Evolutionary conservation across 1,140 invertebrate genomes (phyloP).

Genomic region (Danaus plexippus): DNA sequence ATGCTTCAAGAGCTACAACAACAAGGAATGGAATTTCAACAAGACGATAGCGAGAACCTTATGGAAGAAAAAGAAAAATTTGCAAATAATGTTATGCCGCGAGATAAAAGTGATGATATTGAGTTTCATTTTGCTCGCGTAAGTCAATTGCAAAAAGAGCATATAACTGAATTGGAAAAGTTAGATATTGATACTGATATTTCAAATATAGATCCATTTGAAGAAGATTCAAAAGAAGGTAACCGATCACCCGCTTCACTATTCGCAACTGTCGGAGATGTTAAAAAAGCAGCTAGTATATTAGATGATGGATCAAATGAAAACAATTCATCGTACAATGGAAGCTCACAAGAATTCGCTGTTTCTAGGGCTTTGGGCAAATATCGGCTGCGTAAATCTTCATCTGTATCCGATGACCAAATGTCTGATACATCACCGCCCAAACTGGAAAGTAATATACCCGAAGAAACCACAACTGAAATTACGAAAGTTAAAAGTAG

Average conservation of each 20-base stretch:
- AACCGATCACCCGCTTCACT: constrained; percentile 76
- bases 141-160: constrained; percentile 66
- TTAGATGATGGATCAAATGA: constrained; percentile 74
- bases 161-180: constrained; percentile 66
- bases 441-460: constrained; percentile 65
- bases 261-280: constrained; percentile 82
- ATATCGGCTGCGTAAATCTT: constrained; percentile 83
- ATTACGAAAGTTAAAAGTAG: constrained; percentile 42
- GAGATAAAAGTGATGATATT: constrained; percentile 65
- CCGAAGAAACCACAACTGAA: constrained; percentile 40
- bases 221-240: constrained; percentile 76
- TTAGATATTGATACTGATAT: constrained; percentile 71
- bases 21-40: constrained; percentile 54
- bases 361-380: constrained; percentile 86
- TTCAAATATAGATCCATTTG: constrained; percentile 72
- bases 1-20: constrained; percentile 66
- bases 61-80: constrained; percentile 55
- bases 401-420: constrained; percentile 78
- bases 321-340: constrained; percentile 71
- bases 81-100: constrained; percentile 36
- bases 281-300: constrained; percentile 74
- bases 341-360: constrained; percentile 81
- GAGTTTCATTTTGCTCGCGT: constrained; percentile 68
- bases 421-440: constrained; percentile 61
- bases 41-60: constrained; percentile 42